Percentiles rank a stretch among this genome's conserved stretches.
Conservation (phyloP, 2,113 vertebrate genomes). For the Ophthalmolycus amberensis region DNA sequence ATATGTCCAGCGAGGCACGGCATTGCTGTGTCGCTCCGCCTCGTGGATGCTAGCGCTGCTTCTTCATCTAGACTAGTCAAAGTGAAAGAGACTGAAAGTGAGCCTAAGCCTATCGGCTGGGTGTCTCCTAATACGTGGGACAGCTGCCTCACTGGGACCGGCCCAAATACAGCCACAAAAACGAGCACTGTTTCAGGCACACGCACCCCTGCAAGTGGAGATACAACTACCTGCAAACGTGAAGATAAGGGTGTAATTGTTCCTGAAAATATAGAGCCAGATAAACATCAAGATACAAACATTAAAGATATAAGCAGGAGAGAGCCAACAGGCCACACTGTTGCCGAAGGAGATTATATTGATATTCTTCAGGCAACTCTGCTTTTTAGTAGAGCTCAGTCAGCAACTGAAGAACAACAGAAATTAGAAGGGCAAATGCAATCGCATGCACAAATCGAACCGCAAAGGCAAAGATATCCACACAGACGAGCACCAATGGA, state of each 20-base stretch:
- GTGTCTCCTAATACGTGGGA: slow-evolving; percentile 80
- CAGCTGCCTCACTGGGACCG: slow-evolving; percentile 58
- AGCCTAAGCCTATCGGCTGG: slow-evolving; percentile 66
- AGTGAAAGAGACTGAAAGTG: slow-evolving; percentile 71
- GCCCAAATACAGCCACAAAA: slow-evolving; percentile 20
- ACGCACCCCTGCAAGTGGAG: slow-evolving; percentile 2
- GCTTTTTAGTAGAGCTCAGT: slow-evolving; percentile 64
- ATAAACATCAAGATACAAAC: slow-evolving; percentile 42
- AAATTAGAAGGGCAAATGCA: slow-evolving; percentile 43
- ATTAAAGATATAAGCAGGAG: slow-evolving; percentile 20
- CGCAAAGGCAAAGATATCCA: slow-evolving; percentile 42
- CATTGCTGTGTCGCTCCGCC: slow-evolving; percentile 73
- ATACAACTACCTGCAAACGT: slow-evolving; percentile 19
- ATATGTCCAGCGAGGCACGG: slow-evolving; percentile 77
- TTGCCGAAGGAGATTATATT: slow-evolving; percentile 86
- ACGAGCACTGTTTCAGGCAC: slow-evolving; percentile 16
- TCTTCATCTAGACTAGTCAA: slow-evolving; percentile 77
- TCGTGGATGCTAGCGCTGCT: slow-evolving; percentile 71
- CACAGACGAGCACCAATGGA: slow-evolving; percentile 36
- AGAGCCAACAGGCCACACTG: not conserved
- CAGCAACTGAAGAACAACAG: slow-evolving; percentile 32
- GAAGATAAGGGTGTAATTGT: slow-evolving; percentile 25
- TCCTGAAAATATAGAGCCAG: slow-evolving; percentile 35
- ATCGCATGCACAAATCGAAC: not conserved
- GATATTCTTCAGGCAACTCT: slow-evolving; percentile 81